phyloP scores from a whole-genome alignment of 2,888 invertebrate species.

The Siphonodentalium dalli region DNA sequence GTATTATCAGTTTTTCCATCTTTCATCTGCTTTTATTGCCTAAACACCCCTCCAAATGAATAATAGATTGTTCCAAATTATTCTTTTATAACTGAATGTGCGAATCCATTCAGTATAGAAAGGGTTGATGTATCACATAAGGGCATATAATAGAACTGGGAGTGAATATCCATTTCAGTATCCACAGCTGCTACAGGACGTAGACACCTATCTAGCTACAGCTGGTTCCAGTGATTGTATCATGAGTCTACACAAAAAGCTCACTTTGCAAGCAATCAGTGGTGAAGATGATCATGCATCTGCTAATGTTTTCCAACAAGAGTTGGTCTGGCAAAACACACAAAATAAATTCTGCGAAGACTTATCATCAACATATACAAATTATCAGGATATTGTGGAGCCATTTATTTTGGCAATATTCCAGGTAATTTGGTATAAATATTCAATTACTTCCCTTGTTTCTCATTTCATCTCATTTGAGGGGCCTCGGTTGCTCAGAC shows the following conservation, averaged over 20 bases:
- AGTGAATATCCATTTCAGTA: slow-evolving; percentile 40
- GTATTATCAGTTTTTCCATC: too few relatives aligned
- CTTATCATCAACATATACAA: slow-evolving; percentile 62
- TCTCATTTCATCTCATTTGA: too few relatives aligned
- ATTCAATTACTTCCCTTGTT: too few relatives aligned
- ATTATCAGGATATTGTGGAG: slow-evolving; percentile 81
- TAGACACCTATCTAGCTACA: slow-evolving; percentile 37
- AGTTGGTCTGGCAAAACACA: slow-evolving; percentile 48
- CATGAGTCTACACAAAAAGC: slow-evolving; percentile 32
- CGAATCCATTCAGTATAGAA: too few relatives aligned
- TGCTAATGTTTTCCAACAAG: slow-evolving; percentile 37
- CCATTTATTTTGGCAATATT: slow-evolving; percentile 76
- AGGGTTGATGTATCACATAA: too few relatives aligned
- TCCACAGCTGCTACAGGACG: slow-evolving; percentile 37
- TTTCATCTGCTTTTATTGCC: too few relatives aligned
- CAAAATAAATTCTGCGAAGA: slow-evolving; percentile 39
- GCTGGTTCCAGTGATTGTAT: slow-evolving; percentile 32
- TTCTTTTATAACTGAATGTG: too few relatives aligned
- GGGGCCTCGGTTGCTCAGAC: too few relatives aligned
- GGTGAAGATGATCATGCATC: not conserved
- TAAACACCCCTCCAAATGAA: too few relatives aligned
- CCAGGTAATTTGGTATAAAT: slow-evolving; percentile 70
- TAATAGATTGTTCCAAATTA: too few relatives aligned
- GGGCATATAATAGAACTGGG: too few relatives aligned
- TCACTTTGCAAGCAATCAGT: slow-evolving; percentile 14